Evolutionary conservation across 2,113 vertebrate species (phyloP), one percentile per base, ranked within the genome.

Genomic region (Brachyhypopomus occidentalis): DNA sequence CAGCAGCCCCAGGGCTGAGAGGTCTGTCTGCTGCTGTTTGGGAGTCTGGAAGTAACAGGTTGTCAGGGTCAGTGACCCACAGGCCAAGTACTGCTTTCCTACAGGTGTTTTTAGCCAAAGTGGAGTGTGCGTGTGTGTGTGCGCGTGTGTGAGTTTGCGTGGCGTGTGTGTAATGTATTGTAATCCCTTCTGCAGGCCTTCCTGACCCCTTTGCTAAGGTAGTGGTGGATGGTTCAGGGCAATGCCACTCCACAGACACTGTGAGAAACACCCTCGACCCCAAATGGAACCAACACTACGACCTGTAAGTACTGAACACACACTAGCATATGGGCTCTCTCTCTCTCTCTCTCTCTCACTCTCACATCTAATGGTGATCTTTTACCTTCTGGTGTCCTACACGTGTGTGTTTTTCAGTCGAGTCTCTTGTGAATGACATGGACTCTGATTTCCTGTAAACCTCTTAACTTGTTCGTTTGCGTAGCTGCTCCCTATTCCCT

Each of bases 211-310:
- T 99, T 90, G 97, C 98, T 87, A 99, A 99, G 87, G 97, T 99
- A 84, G 97, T 99, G 66, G 97, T 99, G 91, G 98, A 99, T 4
- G 98, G 98, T 86, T 99, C 98, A 78, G 98, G 98, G 64, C 97
- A 99, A 84, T 99, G 98, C 93, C 98, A 99, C 95, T 99, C 97
- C 74, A 99, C 97, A 89, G 97, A 99, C 94, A 99, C 98, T 89
- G 98, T 99, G 94, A 98, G 96, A 95, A 99, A 99, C 92, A 98
- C 97, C 14, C 96, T 99, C 23, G 98, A 99, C 93, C 98, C 98
- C 88, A 99, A 98, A 91, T 99, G 97, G 98, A 99, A 99, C 92
- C 98, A 99, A 87, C 98, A 99, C 93, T 99, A 99, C 87, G 98
- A 99, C 92, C 92, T 99, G 98, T 99, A 94, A 95, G 98, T 91